phyloP scores from a whole-genome alignment of 2,888 invertebrate genomes.

The Drosophila vallismaia region DNA sequence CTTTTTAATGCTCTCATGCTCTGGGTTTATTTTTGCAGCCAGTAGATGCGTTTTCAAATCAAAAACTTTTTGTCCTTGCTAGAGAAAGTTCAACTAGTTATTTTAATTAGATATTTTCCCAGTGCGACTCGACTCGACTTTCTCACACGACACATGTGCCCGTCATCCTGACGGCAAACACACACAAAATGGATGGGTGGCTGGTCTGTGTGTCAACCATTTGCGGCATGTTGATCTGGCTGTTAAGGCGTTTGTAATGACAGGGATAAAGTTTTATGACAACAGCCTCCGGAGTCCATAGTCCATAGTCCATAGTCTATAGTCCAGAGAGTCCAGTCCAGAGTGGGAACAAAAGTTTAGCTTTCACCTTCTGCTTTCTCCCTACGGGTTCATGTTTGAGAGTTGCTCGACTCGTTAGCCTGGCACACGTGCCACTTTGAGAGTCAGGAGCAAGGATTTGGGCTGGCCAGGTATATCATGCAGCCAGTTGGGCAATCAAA shows the following conservation, averaged over 20 bases:
- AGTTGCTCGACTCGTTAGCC: constrained; percentile 5
- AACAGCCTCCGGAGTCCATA: constrained; percentile 31
- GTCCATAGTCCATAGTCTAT: background rate
- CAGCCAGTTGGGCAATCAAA: constrained; percentile 12
- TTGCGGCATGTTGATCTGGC: constrained; percentile 58
- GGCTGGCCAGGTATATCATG: background rate
- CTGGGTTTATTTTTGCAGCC: background rate
- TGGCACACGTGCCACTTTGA: background rate
- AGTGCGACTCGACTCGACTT: background rate
- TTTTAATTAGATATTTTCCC: constrained; percentile 3
- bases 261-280: constrained; percentile 52
- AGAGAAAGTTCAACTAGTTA: background rate
- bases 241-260: constrained; percentile 59
- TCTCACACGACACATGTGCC: background rate
- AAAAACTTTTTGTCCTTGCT: background rate
- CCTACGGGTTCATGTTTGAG: background rate
- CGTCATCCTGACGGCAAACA: background rate
- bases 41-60: background rate
- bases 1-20: background rate
- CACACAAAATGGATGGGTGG: background rate
- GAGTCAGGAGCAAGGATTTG: background rate
- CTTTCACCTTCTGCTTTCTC: constrained; percentile 30
- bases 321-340: background rate
- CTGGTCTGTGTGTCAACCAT: constrained; percentile 26
- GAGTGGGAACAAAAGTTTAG: constrained; percentile 24